These are phyloP conservation scores for Seriola rivoliana DNA, from an alignment of 2,113 vertebrate species.

Conservation along the genomic window DNA sequence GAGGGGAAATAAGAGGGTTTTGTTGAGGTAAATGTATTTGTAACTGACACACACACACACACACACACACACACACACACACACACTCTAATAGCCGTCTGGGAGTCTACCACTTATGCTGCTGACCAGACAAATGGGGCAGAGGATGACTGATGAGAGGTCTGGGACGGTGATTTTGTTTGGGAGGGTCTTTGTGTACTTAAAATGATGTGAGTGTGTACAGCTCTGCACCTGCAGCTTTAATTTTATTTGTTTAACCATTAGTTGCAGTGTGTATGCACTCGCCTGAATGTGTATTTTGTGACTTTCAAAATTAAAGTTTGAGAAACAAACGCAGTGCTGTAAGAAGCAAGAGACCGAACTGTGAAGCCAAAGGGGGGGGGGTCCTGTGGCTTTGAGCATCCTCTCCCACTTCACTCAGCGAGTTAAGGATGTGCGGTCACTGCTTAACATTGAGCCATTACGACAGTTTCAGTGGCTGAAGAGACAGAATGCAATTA, in stretches of 20 bases:
- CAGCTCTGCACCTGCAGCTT: background rate
- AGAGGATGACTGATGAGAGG: slow-evolving; percentile 60
- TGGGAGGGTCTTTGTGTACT: slow-evolving; percentile 10
- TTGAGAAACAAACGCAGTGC: background rate
- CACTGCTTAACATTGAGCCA: slow-evolving; percentile 54
- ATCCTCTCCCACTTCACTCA: slow-evolving; percentile 35
- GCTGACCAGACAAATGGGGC: slow-evolving; percentile 58
- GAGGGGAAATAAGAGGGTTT: background rate
- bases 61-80: slow-evolving; percentile 21
- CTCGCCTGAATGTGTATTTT: background rate
- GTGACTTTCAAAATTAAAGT: background rate
- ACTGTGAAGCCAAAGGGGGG: slow-evolving; percentile 20
- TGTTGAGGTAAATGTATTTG: slow-evolving; percentile 20
- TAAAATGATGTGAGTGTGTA: slow-evolving; percentile 5
- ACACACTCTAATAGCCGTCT: slow-evolving; percentile 44
- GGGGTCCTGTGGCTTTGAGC: slow-evolving; percentile 41
- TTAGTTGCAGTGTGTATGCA: background rate
- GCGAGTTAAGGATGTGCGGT: slow-evolving; percentile 53
- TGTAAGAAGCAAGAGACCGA: background rate
- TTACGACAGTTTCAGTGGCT: slow-evolving; percentile 47
- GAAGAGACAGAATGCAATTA: slow-evolving; percentile 53
- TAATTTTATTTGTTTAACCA: background rate
- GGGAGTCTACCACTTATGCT: slow-evolving; percentile 61
- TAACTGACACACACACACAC: slow-evolving; percentile 6
- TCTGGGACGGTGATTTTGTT: slow-evolving; percentile 32